These are phyloP conservation scores for Sorex araneus DNA, from an alignment of 2,113 vertebrate species.

Conservation along the genomic window DNA sequence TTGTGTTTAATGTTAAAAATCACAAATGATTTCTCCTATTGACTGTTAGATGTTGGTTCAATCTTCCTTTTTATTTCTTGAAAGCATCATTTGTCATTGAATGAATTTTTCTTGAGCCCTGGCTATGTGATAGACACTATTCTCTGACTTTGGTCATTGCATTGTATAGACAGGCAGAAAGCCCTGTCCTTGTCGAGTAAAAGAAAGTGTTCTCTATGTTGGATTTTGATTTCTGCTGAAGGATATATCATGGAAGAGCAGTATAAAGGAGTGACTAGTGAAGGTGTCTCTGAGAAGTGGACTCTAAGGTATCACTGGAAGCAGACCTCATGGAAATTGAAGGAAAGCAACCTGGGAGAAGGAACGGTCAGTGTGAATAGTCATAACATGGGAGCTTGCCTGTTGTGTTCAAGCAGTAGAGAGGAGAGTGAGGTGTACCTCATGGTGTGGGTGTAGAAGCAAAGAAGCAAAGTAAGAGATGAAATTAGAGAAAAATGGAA, in stretches of 20 bases:
- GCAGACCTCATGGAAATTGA: neutral
- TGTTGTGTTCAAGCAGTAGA: neutral
- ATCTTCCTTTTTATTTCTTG: slow-evolving; percentile 27
- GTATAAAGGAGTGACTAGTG: neutral
- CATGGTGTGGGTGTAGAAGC: neutral
- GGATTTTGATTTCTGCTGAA: neutral
- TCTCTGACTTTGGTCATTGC: neutral
- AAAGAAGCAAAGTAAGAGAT: neutral
- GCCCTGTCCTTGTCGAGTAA: neutral
- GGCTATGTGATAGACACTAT: neutral
- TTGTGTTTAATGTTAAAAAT: slow-evolving; percentile 39
- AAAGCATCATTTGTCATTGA: slow-evolving; percentile 3
- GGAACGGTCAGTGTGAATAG: neutral
- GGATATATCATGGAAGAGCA: neutral
- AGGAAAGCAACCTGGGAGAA: neutral
- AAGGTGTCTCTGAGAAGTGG: neutral
- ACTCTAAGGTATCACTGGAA: neutral
- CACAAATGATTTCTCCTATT: neutral
- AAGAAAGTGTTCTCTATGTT: neutral
- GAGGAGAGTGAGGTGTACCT: no score
- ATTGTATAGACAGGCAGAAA: slow-evolving; percentile 1
- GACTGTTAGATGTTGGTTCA: neutral
- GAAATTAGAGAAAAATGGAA: neutral
- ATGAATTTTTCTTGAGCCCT: slow-evolving; percentile 45
- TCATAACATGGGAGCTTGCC: neutral